Base-by-base conservation (phyloP, 2,797 vertebrate species). In the Danio albolineatus region DNA sequence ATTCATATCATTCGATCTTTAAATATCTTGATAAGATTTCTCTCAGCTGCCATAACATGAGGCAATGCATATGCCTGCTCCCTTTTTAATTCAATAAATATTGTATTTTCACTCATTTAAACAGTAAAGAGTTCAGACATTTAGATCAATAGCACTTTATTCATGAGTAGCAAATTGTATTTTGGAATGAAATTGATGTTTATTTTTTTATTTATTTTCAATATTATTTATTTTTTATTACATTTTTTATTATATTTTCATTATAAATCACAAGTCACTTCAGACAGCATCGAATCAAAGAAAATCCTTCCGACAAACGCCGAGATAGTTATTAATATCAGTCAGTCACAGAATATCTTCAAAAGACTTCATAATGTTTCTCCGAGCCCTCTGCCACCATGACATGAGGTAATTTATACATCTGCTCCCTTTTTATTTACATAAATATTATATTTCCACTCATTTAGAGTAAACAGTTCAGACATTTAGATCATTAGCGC, bases 401-500 rank as follows among this genome's bases (percentile, higher is more conserved):
- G 72, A 48, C 78, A 57, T 39, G 65, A 36, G 59, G 49, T 65
- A 73, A 65, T 79, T 79, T 73, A 70, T 72, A 48, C 56, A 46
- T 39, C 21, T 56, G n/a, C 59, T 73, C 16, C 41, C 39, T 56
- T 72, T 78, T 79, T 81, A 72, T 82, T 82, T 66, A 73, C 81
- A 82, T 71, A 66, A 73, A 78, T 73, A 78, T 78, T 66, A 73
- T 73, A 65, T 78, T 80, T 60, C 62, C n/a, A 13, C 65, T 81
- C 59, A 73, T 73, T 82, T 54, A 46, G 69, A 74, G 49, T 73
- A 76, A 82, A 81, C 73, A 80, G 44, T 77, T 73, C 51, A 39
- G 46, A 77, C 69, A 67, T 74, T 66, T 59, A 64, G 73, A 61
- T 78, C 70, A 77, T 81, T 77, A 80, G 76, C 21, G 62, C 56